Percentiles rank a stretch among this genome's conserved stretches.
Conservation (phyloP, 2,113 vertebrate genomes). For the Pelmatolapia mariae region DNA sequence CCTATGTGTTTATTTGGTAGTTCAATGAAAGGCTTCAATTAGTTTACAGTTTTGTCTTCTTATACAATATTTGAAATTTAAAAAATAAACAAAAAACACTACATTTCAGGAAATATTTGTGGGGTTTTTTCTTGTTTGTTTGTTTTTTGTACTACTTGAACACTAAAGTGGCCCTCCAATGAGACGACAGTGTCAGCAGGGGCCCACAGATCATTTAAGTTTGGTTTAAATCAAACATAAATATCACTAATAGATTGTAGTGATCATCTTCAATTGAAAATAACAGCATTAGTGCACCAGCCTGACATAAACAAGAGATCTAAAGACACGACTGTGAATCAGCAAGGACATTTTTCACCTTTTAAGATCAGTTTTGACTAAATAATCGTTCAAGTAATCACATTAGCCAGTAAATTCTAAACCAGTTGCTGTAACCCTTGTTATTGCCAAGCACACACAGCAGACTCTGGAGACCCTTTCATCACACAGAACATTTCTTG, state of each 20-base stretch:
- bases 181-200: background rate
- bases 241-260: background rate
- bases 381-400: background rate
- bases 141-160: background rate
- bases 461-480: accelerated
- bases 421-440: background rate
- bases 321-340: background rate
- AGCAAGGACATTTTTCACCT: background rate
- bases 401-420: background rate
- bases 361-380: background rate
- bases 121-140: background rate
- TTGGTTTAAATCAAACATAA: background rate
- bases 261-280: background rate
- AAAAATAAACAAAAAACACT: background rate
- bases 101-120: background rate
- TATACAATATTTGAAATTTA: accelerated
- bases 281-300: accelerated
- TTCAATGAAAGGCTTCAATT: background rate
- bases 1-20: background rate
- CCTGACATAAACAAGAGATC: background rate
- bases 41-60: background rate
- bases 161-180: background rate
- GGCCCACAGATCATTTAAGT: background rate
- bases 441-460: background rate
- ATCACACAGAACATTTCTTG: background rate